These are phyloP conservation scores for Argyrosomus regius DNA, from an alignment of 2,797 vertebrate genomes.

Conservation along the genomic window DNA sequence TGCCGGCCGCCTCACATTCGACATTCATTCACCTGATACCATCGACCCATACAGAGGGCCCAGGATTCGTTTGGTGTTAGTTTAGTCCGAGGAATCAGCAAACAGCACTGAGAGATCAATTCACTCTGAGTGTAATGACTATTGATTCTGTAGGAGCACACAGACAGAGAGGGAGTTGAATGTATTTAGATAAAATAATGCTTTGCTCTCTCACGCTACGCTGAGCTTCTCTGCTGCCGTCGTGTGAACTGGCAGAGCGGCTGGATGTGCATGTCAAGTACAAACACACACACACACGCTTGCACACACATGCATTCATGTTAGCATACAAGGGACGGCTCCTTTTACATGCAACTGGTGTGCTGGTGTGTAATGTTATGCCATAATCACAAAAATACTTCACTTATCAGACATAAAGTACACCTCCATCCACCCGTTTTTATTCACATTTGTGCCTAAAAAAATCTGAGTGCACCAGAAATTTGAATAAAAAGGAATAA, in stretches of 20 bases:
- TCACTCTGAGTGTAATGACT: constrained; percentile 78
- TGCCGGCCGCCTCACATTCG: constrained; percentile 22
- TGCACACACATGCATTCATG: neutral
- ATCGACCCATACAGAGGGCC: constrained; percentile 36
- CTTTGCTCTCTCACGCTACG: constrained; percentile 62
- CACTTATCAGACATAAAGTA: neutral
- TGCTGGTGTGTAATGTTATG: neutral
- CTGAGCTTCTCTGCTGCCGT: constrained; percentile 41
- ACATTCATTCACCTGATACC: constrained; percentile 67
- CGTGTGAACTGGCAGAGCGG: constrained; percentile 24
- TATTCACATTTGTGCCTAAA: neutral
- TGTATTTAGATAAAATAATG: constrained; percentile 83
- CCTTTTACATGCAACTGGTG: neutral
- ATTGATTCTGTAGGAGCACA: constrained; percentile 76
- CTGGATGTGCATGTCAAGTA: constrained; percentile 59
- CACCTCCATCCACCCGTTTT: neutral
- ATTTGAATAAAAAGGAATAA: neutral
- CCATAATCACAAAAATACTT: neutral
- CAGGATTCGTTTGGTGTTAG: constrained; percentile 72
- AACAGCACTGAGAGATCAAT: constrained; percentile 78
- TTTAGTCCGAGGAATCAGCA: constrained; percentile 76
- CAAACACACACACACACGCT: constrained; percentile 16
- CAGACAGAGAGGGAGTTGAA: constrained; percentile 72
- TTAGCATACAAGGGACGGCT: no score
- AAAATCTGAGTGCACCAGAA: neutral